These are phyloP conservation scores for Reticulitermes lucifugus DNA, from an alignment of 2,888 invertebrate genomes.

Conservation along the genomic window DNA sequence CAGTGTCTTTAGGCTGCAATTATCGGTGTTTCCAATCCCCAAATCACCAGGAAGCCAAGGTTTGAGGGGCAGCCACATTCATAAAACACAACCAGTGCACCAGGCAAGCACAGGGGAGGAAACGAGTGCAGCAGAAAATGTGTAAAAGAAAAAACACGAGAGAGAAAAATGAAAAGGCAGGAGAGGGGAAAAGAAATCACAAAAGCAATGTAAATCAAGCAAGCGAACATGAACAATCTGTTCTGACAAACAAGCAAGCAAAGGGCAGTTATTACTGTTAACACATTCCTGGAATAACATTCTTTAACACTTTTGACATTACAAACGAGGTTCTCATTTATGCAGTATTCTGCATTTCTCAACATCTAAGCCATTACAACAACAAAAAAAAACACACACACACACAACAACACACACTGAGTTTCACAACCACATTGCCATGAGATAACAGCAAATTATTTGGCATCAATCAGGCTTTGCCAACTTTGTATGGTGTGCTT, in stretches of 20 bases:
- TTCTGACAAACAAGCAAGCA: slow-evolving; percentile 56
- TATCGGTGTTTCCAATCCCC: slow-evolving; percentile 17
- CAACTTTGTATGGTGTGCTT: too few relatives aligned
- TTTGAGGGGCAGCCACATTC: slow-evolving; percentile 38
- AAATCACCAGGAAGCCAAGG: slow-evolving; percentile 40
- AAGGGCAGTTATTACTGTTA: not conserved
- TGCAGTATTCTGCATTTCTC: too few relatives aligned
- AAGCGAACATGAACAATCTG: slow-evolving; percentile 15
- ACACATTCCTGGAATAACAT: too few relatives aligned
- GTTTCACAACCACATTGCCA: too few relatives aligned
- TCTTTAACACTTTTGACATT: too few relatives aligned
- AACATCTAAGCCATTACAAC: too few relatives aligned
- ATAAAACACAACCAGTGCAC: slow-evolving; percentile 32
- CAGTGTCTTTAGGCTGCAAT: slow-evolving; percentile 78
- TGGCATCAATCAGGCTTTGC: too few relatives aligned
- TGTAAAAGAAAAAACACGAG: slow-evolving; percentile 2
- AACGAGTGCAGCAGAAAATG: slow-evolving; percentile 57
- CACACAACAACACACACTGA: too few relatives aligned
- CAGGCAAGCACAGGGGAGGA: slow-evolving; percentile 53
- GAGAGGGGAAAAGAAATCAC: slow-evolving; percentile 22
- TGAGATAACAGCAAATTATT: too few relatives aligned
- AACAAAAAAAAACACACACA: too few relatives aligned
- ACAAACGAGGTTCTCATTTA: too few relatives aligned
- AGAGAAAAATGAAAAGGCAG: slow-evolving; percentile 25
- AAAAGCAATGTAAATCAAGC: slow-evolving; percentile 30